A percentile compares a stretch with the other conserved stretches of the same genome.
Conservation (phyloP, 2,113 vertebrate species). For the Menura novaehollandiae region DNA sequence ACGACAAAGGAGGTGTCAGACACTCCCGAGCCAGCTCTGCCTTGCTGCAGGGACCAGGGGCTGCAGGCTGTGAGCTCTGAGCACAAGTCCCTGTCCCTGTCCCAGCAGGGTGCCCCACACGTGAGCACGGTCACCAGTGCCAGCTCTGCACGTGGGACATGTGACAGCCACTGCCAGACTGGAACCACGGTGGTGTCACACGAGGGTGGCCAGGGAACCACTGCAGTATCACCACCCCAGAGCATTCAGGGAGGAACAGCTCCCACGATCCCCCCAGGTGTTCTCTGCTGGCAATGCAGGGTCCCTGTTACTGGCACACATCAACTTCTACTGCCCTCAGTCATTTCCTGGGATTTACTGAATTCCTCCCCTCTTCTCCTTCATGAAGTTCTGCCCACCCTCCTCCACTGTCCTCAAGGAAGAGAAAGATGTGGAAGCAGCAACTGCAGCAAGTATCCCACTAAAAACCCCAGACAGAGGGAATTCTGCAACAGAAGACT, state of each 20-base stretch:
- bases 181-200: neutral
- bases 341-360: neutral
- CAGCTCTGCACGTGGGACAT: neutral
- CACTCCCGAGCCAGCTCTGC: neutral
- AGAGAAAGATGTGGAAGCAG: neutral
- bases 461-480: neutral
- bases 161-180: neutral
- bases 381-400: neutral
- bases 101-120: neutral
- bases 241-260: neutral
- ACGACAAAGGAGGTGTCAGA: neutral
- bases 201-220: neutral
- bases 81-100: neutral
- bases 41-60: neutral
- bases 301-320: neutral
- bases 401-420: neutral
- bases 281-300: neutral
- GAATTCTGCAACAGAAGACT: neutral
- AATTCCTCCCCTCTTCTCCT: neutral
- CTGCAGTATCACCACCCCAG: neutral
- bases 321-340: neutral
- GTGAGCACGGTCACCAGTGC: neutral
- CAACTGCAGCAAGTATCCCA: rapidly evolving
- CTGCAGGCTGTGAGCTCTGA: neutral
- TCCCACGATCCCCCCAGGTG: rapidly evolving